Evolutionary conservation across 2,888 invertebrate genomes (phyloP).

Genomic region (Litoditis marina): DNA sequence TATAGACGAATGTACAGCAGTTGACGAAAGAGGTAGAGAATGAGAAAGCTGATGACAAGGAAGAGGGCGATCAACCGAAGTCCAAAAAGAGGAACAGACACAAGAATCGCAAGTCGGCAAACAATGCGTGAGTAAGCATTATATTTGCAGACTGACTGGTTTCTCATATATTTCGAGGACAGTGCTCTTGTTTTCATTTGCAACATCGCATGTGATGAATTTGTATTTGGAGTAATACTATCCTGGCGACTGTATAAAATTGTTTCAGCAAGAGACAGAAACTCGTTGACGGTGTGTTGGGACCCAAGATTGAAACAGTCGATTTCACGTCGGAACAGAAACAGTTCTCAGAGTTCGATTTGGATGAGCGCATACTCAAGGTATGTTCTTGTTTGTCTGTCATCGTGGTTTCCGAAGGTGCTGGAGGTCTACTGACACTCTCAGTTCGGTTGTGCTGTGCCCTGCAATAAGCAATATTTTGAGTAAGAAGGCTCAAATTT

Average conservation of each 20-base stretch:
- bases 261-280: conserved; percentile 29
- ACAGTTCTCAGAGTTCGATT: conserved; percentile 53
- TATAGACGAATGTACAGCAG: too few species aligned
- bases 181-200: too few species aligned
- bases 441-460: not conserved
- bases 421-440: too few species aligned
- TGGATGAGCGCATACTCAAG: conserved; percentile 57
- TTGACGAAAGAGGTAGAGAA: not conserved
- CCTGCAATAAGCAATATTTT: not conserved
- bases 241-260: too few species aligned
- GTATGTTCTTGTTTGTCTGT: conserved; percentile 30
- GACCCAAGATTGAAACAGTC: conserved; percentile 35
- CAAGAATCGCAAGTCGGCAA: conserved; percentile 3
- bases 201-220: too few species aligned
- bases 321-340: conserved; percentile 35
- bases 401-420: too few species aligned
- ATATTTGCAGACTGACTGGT: too few species aligned
- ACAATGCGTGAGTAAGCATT: too few species aligned
- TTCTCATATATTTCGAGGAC: too few species aligned
- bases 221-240: too few species aligned
- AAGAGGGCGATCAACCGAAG: conserved; percentile 2
- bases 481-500: not conserved
- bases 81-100: conserved; percentile 4
- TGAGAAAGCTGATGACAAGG: not conserved
- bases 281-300: conserved; percentile 35